These are phyloP conservation scores for Fregata magnificens DNA, from an alignment of 2,113 vertebrate species.

Conservation along the genomic window DNA sequence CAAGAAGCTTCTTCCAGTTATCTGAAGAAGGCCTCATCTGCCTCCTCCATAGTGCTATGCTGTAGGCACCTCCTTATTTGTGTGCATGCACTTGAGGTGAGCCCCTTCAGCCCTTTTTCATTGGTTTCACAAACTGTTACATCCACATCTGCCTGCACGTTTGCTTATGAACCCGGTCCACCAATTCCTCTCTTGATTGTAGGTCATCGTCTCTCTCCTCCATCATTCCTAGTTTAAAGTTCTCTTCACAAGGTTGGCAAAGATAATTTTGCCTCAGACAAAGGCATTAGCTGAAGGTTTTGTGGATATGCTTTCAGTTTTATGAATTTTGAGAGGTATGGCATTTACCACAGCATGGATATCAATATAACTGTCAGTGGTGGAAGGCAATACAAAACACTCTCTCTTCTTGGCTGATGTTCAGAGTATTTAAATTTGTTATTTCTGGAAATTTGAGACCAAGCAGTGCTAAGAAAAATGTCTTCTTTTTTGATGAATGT, in stretches of 20 bases:
- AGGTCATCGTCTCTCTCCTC: not conserved
- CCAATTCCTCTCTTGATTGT: not conserved
- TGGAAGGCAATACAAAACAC: not conserved
- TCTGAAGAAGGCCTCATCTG: not conserved
- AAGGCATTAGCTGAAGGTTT: not conserved
- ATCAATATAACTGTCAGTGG: not conserved
- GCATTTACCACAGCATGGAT: not conserved
- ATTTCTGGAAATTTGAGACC: not conserved
- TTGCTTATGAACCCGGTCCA: not conserved
- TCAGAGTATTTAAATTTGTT: not conserved
- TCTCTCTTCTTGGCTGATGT: not conserved
- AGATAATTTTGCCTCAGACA: not conserved
- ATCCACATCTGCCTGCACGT: not conserved
- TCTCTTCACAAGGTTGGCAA: not conserved
- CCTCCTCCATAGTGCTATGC: not conserved
- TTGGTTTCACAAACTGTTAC: not conserved
- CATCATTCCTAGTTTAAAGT: not conserved
- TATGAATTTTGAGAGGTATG: not conserved
- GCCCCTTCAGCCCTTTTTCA: not conserved
- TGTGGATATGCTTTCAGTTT: not conserved
- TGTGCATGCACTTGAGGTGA: not conserved
- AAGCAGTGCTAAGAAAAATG: not conserved
- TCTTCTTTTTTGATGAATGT: not conserved
- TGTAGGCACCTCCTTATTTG: not conserved
- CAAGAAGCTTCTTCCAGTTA: not conserved